phyloP scores from a whole-genome alignment of 1,140 invertebrate species.

The Branchinecta lindahli region DNA sequence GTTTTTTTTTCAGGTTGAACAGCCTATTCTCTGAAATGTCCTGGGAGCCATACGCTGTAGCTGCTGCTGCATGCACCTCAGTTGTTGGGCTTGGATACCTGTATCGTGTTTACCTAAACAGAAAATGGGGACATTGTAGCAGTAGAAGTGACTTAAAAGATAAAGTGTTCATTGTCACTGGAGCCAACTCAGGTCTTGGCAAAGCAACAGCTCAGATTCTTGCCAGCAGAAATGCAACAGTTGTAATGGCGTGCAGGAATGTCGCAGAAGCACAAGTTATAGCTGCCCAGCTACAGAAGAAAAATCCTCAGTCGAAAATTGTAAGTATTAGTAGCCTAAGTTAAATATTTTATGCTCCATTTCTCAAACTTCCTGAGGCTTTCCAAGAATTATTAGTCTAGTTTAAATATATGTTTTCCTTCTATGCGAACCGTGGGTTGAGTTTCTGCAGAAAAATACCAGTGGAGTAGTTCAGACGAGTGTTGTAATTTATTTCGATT shows the following conservation, averaged over 20 bases:
- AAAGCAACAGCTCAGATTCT: constrained; percentile 33
- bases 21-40: too few relatives aligned
- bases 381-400: too few relatives aligned
- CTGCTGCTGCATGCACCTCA: background rate
- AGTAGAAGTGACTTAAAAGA: constrained; percentile 25
- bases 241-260: constrained; percentile 35
- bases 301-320: constrained; percentile 12
- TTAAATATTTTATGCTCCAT: too few relatives aligned
- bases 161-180: constrained; percentile 36
- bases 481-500: too few relatives aligned
- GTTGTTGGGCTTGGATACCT: background rate
- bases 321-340: constrained; percentile 4
- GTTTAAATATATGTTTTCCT: too few relatives aligned
- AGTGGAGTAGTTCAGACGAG: too few relatives aligned
- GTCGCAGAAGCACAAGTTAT: constrained; percentile 29
- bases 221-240: constrained; percentile 29
- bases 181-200: constrained; percentile 37
- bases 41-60: background rate
- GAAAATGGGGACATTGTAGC: constrained; percentile 19
- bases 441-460: too few relatives aligned
- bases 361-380: too few relatives aligned
- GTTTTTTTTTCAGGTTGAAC: too few relatives aligned
- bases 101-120: background rate
- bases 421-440: too few relatives aligned
- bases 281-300: constrained; percentile 24